These are phyloP conservation scores for Eupithecia centaureata DNA, from an alignment of 2,888 invertebrate species.

Conservation along the genomic window DNA sequence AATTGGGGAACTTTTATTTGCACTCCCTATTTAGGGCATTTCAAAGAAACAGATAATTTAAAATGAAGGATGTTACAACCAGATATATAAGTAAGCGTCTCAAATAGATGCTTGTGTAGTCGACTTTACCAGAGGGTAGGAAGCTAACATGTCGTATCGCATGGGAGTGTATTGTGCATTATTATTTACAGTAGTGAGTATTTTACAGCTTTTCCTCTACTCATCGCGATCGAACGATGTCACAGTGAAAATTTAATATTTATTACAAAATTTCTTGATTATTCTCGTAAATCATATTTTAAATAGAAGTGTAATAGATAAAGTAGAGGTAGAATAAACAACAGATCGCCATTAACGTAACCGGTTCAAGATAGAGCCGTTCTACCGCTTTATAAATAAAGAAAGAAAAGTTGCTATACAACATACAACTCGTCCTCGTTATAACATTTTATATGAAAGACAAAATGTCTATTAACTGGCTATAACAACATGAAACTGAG, in stretches of 20 bases:
- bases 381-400: constrained; percentile 16
- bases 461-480: too few relatives aligned
- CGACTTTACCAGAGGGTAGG: too few relatives aligned
- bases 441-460: constrained; percentile 1
- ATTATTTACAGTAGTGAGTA: too few relatives aligned
- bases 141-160: too few relatives aligned
- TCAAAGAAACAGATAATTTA: too few relatives aligned
- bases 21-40: too few relatives aligned
- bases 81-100: too few relatives aligned
- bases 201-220: not conserved
- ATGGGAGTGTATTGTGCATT: too few relatives aligned
- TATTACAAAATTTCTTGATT: not conserved
- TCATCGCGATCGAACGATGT: not conserved
- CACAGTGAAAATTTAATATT: not conserved
- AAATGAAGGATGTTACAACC: too few relatives aligned
- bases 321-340: constrained; percentile 3
- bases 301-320: constrained; percentile 4
- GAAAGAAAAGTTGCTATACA: constrained; percentile 13
- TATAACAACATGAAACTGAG: too few relatives aligned
- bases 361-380: constrained; percentile 14
- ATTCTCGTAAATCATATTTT: not conserved
- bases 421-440: constrained; percentile 6
- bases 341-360: constrained; percentile 11
- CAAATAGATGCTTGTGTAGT: too few relatives aligned
- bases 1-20: too few relatives aligned